These are phyloP conservation scores for Metacarcinus magister DNA, from an alignment of 2,888 invertebrate genomes.

Conservation along the genomic window DNA sequence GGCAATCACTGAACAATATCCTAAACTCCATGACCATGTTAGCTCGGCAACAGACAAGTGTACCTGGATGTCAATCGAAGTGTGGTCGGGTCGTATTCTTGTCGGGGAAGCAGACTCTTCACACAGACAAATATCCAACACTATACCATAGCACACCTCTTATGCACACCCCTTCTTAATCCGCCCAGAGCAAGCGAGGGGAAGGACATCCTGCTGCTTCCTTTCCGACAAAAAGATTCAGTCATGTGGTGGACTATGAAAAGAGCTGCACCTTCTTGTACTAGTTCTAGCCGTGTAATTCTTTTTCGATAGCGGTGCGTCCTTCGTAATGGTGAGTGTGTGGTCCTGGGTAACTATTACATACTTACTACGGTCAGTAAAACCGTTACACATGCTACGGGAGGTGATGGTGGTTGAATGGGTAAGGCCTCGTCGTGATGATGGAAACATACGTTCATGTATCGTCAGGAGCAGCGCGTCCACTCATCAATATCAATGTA, in stretches of 20 bases:
- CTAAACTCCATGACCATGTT: background rate
- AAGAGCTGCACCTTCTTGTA: background rate
- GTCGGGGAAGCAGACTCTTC: background rate
- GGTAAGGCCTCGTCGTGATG: background rate
- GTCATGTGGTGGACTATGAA: background rate
- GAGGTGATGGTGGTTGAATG: too few relatives aligned
- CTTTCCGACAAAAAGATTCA: background rate
- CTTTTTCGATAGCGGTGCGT: background rate
- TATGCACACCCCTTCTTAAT: background rate
- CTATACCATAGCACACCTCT: background rate
- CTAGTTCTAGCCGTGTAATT: background rate
- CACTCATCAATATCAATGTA: background rate
- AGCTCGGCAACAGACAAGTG: background rate
- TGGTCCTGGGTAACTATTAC: background rate
- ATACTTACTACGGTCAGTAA: too few relatives aligned
- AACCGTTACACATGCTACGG: too few relatives aligned
- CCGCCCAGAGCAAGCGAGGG: background rate
- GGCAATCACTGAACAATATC: background rate
- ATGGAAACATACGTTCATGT: background rate
- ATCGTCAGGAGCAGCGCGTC: background rate
- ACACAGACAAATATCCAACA: background rate
- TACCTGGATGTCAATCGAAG: background rate
- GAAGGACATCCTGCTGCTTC: background rate
- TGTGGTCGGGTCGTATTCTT: background rate
- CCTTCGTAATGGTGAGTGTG: background rate